Evolutionary conservation across 2,113 vertebrate genomes (phyloP).

Genomic region (Ginglymostoma cirratum): DNA sequence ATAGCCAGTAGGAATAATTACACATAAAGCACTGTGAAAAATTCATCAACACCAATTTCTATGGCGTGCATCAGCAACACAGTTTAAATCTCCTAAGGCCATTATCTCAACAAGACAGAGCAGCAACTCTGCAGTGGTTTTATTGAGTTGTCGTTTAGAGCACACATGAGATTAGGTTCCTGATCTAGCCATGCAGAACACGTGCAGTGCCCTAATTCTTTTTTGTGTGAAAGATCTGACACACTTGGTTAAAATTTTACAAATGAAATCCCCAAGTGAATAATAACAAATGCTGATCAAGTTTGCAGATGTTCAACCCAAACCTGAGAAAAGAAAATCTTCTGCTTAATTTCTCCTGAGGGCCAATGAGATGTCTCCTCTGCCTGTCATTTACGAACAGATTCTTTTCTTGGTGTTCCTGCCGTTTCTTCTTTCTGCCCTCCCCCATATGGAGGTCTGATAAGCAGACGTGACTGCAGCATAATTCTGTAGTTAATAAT

Average conservation of each 20-base stretch:
- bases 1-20: conserved; percentile 44
- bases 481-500: conserved; percentile 23
- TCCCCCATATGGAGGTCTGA: background rate
- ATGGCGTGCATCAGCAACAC: conserved; percentile 39
- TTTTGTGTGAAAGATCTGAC: conserved; percentile 1
- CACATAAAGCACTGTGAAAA: conserved; percentile 44
- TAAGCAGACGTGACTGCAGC: background rate
- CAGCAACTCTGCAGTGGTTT: conserved; percentile 22
- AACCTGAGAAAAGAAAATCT: background rate
- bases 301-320: conserved; percentile 10
- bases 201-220: background rate
- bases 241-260: conserved; percentile 20
- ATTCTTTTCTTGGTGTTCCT: background rate
- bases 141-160: conserved; percentile 23
- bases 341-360: conserved; percentile 6
- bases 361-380: background rate
- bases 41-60: conserved; percentile 42
- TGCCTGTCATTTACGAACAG: background rate
- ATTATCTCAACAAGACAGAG: conserved; percentile 37
- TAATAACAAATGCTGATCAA: background rate
- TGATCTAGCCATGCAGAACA: conserved; percentile 3
- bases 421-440: background rate
- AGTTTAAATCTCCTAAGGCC: conserved; percentile 33
- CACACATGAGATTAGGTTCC: conserved; percentile 34
- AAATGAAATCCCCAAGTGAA: conserved; percentile 33